Evolutionary conservation across 2,113 vertebrate genomes (phyloP), one percentile per base, ranked within the genome.

Genomic region (Mormoops blainvillei): DNA sequence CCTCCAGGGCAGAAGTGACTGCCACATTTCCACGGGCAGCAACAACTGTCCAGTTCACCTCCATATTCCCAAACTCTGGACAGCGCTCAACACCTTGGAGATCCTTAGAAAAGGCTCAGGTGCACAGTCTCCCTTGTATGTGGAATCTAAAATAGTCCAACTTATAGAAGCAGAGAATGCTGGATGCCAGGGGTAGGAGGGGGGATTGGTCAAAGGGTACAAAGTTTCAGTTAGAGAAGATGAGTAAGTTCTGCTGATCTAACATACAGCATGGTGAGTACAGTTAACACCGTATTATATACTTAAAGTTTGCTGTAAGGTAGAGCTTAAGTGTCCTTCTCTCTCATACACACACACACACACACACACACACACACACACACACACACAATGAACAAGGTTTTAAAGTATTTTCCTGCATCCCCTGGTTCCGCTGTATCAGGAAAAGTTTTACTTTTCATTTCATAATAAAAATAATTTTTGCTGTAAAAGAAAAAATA

Each of bases 391-490:
- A 38, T 71, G 7, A 91, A 65, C 14, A 38, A 18, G 61, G 50
- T 76, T 67, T 68, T 56, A 18, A 95, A 33, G 1, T 18, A 68
- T 73, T 82, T 36, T 13, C 31, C 68, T 76, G 1, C 5, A 38
- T 24, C 15, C 5, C 5, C 45, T 52, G 13, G 13, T 56, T 63
- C n/a, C 36, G 24, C 15, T 58, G 0, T 50, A 82, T 89, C 38
- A 45, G 5, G 22, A 7, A 89, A 86, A 93, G 89, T 92, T 74
- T 89, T 80, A 50, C 73, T 33, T 89, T 33, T 88, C 11, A 11
- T 80, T 97, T 95, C 58, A 94, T 56, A 89, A 77, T 67, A 88
- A 78, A 31, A 89, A 14, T 91, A 28, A 77, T 13, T 54, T 50
- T 74, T 76, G 56, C 45, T 45, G 12, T 38, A 20, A 26, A 63